Conservation (phyloP, 2,888 invertebrate species). For the Blera fallax region DNA sequence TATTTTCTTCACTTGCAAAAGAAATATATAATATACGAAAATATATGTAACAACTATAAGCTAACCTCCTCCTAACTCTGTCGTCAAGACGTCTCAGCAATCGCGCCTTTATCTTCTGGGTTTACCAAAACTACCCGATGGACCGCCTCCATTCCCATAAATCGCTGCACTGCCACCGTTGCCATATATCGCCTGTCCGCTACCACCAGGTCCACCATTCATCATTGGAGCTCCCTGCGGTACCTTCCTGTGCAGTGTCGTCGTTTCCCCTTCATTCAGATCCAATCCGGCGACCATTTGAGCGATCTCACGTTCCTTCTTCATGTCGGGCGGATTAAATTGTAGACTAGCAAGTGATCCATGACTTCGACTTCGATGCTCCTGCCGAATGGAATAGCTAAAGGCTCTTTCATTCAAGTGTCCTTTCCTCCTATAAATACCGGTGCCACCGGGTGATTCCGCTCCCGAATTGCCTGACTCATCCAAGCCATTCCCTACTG, state of each 20-base stretch:
- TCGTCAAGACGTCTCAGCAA: not conserved
- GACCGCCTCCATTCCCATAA: constrained; percentile 76
- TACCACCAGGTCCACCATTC: constrained; percentile 75
- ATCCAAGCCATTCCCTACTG: constrained; percentile 86
- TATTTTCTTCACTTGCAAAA: constrained; percentile 7
- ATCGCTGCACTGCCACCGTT: constrained; percentile 73
- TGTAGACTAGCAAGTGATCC: constrained; percentile 95
- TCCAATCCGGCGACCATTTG: constrained; percentile 96
- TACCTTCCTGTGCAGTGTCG: constrained; percentile 78
- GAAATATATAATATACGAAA: not conserved
- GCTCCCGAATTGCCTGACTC: constrained; percentile 83
- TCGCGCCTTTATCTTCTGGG: constrained; percentile 79
- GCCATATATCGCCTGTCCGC: constrained; percentile 77
- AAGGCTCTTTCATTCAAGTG: constrained; percentile 96
- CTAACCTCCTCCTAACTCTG: constrained; percentile 18
- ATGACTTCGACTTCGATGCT: constrained; percentile 95
- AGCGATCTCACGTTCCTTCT: constrained; percentile 95
- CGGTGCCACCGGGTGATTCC: constrained; percentile 86
- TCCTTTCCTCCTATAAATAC: constrained; percentile 95
- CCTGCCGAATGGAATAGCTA: constrained; percentile 96
- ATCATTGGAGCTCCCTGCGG: constrained; percentile 75
- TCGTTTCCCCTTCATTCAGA: constrained; percentile 88
- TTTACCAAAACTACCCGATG: constrained; percentile 80
- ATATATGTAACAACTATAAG: constrained; percentile 32
- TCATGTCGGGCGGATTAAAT: constrained; percentile 92